Evolutionary conservation across 2,797 vertebrate species (phyloP).

Genomic region (Gobio occitaniae): DNA sequence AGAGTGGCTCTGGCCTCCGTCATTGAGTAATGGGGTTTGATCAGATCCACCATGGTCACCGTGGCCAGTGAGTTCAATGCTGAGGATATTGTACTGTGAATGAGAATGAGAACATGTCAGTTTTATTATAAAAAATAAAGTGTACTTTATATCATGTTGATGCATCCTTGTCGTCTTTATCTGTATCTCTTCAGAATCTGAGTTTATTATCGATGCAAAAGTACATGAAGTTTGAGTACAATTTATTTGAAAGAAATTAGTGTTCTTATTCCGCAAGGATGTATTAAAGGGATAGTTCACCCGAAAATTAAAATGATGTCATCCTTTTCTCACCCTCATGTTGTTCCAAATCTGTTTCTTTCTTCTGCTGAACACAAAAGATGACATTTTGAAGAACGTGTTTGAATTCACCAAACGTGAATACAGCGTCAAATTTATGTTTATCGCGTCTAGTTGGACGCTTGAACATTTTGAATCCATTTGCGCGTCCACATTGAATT

Average conservation of each 20-base stretch:
- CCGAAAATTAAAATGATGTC: no score
- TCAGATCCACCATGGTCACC: slow-evolving; percentile 90
- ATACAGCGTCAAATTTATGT: no score
- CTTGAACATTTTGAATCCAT: no score
- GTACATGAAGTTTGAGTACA: background rate
- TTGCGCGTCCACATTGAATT: no score
- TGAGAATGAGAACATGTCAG: background rate
- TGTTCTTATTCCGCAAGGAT: background rate
- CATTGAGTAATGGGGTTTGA: slow-evolving; percentile 83
- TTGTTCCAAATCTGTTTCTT: no score
- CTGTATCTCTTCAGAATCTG: background rate
- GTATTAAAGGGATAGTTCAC: no score
- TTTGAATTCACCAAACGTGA: no score
- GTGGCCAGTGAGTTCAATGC: slow-evolving; percentile 92
- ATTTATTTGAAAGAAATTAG: background rate
- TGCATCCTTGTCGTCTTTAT: background rate
- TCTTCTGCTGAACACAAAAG: no score
- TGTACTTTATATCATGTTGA: background rate
- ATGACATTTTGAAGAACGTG: no score
- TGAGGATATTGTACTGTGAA: slow-evolving; percentile 87
- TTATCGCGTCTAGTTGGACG: no score
- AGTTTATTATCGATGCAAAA: background rate
- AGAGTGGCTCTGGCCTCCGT: slow-evolving; percentile 79
- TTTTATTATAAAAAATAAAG: background rate
- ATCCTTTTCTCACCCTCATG: no score